Evolutionary conservation across 2,113 vertebrate genomes (phyloP), one percentile per base, ranked within the genome.

Genomic region (Pyxicephalus adspersus): DNA sequence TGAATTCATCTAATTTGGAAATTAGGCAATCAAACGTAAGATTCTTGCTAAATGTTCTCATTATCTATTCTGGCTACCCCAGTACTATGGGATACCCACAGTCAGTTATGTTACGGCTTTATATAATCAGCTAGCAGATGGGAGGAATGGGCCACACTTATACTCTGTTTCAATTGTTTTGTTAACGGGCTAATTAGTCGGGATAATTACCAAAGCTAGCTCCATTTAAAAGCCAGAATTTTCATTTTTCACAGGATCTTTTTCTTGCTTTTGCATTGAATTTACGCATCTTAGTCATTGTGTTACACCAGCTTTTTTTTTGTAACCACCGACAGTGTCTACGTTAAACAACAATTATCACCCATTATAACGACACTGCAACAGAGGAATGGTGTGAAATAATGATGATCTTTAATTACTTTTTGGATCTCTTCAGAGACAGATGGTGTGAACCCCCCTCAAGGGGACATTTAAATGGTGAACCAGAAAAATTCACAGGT

Each of bases 101-200:
- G 13, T 31, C 54, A 25, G 61, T 61, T 60, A 70, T 8, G 20
- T 65, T 5, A 2, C 58, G 23, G 51, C 28, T 58, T 38, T 79
- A 45, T 20, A 38, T 45, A 60, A 57, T n/a, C 28, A 25, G 68
- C 61, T 65, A 61, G 65, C 77, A 80, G 77, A 80, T 70, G 65
- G 65, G 26, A 80, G 52, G 17, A 51, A 70, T 70, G 19, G 31
- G 31, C 54, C 25, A 51, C 19, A 29, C 29, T 70, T 17, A 61
- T 22, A 22, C 45, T 17, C 77, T 22, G 13, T 26, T 68, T 64
- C 11, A 58, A 50, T 68, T 68, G 64, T 79, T 79, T 68, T 57
- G 64, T 67, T 77, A 76, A 45, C 60, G 23, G 63, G 25, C 76
- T 65, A 70, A 70, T 80, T 71, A 70, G 61, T 80, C 29, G 77